Evolutionary conservation across 1,140 invertebrate genomes (phyloP).

Genomic region (Bombus cullumanus): DNA sequence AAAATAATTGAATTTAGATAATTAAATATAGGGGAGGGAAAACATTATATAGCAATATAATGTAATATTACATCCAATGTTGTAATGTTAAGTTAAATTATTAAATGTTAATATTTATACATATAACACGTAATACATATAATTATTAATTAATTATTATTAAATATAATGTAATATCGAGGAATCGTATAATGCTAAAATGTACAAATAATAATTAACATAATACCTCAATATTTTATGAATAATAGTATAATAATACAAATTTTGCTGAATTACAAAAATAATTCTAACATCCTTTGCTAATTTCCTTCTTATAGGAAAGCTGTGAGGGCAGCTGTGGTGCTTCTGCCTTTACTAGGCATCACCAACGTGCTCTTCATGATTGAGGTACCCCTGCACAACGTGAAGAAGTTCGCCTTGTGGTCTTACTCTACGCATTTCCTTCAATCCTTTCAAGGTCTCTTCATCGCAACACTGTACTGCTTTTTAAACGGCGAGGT

Average conservation of each 20-base stretch:
- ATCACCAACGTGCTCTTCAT: conserved; percentile 91
- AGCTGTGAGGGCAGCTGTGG: conserved; percentile 90
- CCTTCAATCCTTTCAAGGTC: conserved; percentile 93
- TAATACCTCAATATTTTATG: neutral
- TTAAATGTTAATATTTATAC: no score
- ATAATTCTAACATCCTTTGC: neutral
- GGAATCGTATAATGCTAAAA: no score
- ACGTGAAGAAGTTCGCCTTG: conserved; percentile 88
- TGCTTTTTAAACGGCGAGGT: conserved; percentile 96
- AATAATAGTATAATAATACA: neutral
- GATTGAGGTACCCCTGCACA: conserved; percentile 86
- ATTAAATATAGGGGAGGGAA: neutral
- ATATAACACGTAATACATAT: no score
- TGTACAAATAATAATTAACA: no score
- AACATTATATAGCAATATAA: neutral
- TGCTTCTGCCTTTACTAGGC: conserved; percentile 91
- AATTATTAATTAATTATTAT: no score
- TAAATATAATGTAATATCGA: no score
- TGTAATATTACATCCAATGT: neutral
- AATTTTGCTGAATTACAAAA: neutral
- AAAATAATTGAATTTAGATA: no score
- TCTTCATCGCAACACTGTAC: conserved; percentile 92
- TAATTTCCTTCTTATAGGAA: conserved; percentile 84
- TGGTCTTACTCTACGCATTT: conserved; percentile 93
- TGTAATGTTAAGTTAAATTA: neutral